These are phyloP conservation scores for Mystacides longicornis DNA, from an alignment of 2,888 invertebrate species.

Conservation along the genomic window DNA sequence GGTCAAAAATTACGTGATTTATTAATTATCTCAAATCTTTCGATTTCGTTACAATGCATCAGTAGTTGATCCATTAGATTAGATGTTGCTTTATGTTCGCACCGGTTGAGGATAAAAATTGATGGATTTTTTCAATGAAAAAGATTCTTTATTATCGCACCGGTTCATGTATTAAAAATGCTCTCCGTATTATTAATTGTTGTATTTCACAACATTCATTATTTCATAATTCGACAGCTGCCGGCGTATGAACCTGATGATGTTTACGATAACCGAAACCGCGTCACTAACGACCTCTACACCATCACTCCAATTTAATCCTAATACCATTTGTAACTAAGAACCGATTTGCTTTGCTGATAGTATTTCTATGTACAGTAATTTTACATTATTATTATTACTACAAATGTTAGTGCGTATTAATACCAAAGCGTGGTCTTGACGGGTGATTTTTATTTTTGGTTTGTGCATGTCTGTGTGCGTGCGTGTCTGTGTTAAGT, in stretches of 20 bases:
- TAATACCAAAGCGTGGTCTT: not conserved
- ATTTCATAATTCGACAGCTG: slow-evolving; percentile 1
- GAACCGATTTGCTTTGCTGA: not conserved
- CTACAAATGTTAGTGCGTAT: no score
- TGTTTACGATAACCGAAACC: not conserved
- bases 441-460: slow-evolving; percentile 1
- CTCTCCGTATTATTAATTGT: not conserved
- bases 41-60: no score
- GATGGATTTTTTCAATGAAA: not conserved
- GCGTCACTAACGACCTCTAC: not conserved
- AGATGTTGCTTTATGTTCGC: no score
- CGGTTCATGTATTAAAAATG: not conserved
- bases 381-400: no score
- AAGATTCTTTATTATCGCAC: not conserved
- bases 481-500: not conserved
- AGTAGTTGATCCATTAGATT: no score
- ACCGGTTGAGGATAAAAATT: no score
- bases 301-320: not conserved
- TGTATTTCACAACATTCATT: not conserved
- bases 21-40: no score
- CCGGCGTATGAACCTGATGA: not conserved
- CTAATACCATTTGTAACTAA: not conserved
- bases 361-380: not conserved
- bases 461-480: not conserved
- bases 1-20: no score